Evolutionary conservation across 2,888 invertebrate species (phyloP).

Genomic region (Venusia cambrica): DNA sequence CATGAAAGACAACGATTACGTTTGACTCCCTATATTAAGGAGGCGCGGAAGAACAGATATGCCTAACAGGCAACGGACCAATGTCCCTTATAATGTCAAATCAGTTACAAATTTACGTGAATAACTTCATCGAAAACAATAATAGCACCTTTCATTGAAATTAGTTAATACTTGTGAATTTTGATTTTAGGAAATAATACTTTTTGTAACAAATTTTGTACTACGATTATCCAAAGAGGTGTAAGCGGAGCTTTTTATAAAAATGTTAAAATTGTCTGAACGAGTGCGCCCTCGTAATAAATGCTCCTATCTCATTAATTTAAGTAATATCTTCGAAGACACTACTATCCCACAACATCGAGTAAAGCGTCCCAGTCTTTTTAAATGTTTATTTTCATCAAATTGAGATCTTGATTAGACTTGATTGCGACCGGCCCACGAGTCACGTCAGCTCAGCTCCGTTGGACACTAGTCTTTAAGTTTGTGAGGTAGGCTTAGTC

Average conservation of each 20-base stretch:
- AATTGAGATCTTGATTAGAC: conserved; percentile 81
- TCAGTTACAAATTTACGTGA: conserved; percentile 48
- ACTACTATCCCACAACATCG: conserved; percentile 80
- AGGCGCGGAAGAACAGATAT: conserved; percentile 69
- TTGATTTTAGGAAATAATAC: conserved; percentile 75
- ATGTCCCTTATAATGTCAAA: conserved; percentile 24
- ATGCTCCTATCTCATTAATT: conserved; percentile 77
- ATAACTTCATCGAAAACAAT: conserved; percentile 40
- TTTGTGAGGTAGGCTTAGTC: conserved; percentile 81
- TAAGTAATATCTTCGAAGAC: conserved; percentile 78
- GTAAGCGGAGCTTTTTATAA: conserved; percentile 51
- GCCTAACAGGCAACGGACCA: conserved; percentile 38
- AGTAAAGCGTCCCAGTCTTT: conserved; percentile 82
- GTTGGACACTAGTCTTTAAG: conserved; percentile 61
- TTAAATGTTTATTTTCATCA: conserved; percentile 80
- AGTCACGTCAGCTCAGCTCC: conserved; percentile 35
- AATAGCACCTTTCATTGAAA: conserved; percentile 61
- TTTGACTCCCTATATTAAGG: conserved; percentile 54
- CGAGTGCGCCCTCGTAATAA: conserved; percentile 60
- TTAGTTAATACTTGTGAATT: conserved; percentile 75
- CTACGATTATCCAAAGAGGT: conserved; percentile 63
- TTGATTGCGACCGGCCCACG: conserved; percentile 63
- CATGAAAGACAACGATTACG: conserved; percentile 32
- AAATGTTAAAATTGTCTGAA: conserved; percentile 41
- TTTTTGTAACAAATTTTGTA: conserved; percentile 74